phyloP scores from a whole-genome alignment of 2,888 invertebrate genomes.

The Cremastinae sp. region DNA sequence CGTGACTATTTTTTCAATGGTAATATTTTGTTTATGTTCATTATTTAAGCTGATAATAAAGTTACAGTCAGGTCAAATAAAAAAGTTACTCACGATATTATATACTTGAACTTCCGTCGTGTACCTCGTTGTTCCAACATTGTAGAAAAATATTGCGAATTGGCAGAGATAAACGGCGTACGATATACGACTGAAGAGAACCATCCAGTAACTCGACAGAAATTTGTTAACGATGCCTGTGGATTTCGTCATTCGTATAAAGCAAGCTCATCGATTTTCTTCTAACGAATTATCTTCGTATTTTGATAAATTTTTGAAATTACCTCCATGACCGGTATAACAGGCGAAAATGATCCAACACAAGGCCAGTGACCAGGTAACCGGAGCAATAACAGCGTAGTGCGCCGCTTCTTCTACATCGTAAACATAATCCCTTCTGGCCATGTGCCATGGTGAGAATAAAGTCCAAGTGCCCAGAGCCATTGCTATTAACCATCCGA shows the following conservation, averaged over 20 bases:
- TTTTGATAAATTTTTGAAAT: background rate
- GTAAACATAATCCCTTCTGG: constrained; percentile 84
- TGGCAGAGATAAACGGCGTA: constrained; percentile 86
- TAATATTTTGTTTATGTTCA: too few species aligned
- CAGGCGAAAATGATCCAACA: constrained; percentile 86
- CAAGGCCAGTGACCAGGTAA: constrained; percentile 83
- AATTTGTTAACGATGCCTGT: constrained; percentile 82
- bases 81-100: constrained; percentile 81
- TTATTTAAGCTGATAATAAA: too few species aligned
- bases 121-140: constrained; percentile 84
- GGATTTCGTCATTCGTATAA: too few species aligned
- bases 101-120: constrained; percentile 83
- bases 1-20: too few species aligned
- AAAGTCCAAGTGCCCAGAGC: constrained; percentile 82
- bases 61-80: too few species aligned
- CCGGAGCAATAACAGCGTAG: constrained; percentile 85
- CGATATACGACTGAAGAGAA: constrained; percentile 85
- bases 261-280: background rate
- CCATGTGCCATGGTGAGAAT: constrained; percentile 84
- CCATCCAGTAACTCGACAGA: constrained; percentile 82
- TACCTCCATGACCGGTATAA: constrained; percentile 82
- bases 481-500: constrained; percentile 82
- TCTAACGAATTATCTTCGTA: background rate
- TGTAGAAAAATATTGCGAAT: constrained; percentile 85
- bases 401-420: constrained; percentile 83